Percentiles rank a stretch among this genome's conserved stretches.
These are phyloP conservation scores for Glossophaga mutica DNA, from an alignment of 2,797 vertebrate genomes.

Conservation along the genomic window DNA sequence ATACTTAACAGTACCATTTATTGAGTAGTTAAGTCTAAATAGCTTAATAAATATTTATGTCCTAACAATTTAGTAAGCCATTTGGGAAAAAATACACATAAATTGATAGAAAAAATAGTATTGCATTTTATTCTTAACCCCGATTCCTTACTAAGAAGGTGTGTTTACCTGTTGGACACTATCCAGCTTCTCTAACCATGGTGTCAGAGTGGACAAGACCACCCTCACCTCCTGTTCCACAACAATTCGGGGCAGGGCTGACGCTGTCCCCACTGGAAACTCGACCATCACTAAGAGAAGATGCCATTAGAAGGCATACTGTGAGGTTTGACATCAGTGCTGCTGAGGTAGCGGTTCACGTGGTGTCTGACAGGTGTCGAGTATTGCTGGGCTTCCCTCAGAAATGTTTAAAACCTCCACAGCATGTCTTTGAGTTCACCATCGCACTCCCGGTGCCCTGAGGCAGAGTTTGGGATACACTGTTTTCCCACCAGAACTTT, in stretches of 20 bases:
- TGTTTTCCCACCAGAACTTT: not conserved
- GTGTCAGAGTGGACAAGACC: not conserved
- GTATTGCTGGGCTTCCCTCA: not conserved
- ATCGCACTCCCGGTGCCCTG: not conserved
- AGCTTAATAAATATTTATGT: not conserved
- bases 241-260: not conserved
- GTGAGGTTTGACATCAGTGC: no score
- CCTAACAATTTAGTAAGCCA: not conserved
- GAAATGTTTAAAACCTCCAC: not conserved
- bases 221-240: not conserved
- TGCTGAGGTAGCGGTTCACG: no score
- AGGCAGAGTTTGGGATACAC: not conserved
- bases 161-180: not conserved
- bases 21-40: not conserved
- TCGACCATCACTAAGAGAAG: not conserved
- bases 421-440: not conserved
- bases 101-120: conserved; percentile 5
- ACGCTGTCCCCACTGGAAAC: not conserved
- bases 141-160: not conserved
- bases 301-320: not conserved
- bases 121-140: not conserved
- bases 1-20: not conserved
- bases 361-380: not conserved
- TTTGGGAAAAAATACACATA: not conserved
- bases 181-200: not conserved